Conservation (phyloP, 2,797 vertebrate species). For the Sarcophilus harrisii region DNA sequence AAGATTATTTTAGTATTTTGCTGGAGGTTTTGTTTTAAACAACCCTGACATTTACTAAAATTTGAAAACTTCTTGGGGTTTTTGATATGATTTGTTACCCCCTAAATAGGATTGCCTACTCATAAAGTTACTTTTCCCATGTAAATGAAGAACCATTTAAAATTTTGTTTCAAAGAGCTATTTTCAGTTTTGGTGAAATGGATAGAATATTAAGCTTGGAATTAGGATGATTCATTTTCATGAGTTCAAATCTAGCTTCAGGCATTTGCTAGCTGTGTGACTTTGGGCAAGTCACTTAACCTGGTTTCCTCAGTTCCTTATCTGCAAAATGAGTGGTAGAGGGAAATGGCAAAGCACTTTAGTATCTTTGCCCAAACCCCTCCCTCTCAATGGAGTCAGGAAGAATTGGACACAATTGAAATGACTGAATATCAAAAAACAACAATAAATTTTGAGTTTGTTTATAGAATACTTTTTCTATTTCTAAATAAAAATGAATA, state of each 20-base stretch:
- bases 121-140: conserved; percentile 20
- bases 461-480: not conserved
- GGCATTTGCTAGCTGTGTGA: not conserved
- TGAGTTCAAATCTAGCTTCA: not conserved
- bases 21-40: conserved; percentile 27
- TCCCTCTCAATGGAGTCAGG: not conserved
- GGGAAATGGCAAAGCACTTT: not conserved
- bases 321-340: not conserved
- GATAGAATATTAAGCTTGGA: not conserved
- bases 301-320: not conserved
- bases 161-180: not conserved
- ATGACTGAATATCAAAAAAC: not conserved
- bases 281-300: not conserved
- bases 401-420: not conserved
- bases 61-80: conserved; percentile 23
- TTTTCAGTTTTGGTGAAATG: not conserved
- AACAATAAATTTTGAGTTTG: not conserved
- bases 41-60: not conserved
- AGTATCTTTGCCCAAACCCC: not conserved
- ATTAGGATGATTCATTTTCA: not conserved
- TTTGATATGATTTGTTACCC: conserved; percentile 16
- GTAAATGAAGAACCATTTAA: not conserved
- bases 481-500: not conserved
- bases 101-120: conserved; percentile 21
- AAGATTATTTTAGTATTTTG: not conserved